Conservation (phyloP, 2,797 vertebrate species). For the Phataginus tetradactyla region DNA sequence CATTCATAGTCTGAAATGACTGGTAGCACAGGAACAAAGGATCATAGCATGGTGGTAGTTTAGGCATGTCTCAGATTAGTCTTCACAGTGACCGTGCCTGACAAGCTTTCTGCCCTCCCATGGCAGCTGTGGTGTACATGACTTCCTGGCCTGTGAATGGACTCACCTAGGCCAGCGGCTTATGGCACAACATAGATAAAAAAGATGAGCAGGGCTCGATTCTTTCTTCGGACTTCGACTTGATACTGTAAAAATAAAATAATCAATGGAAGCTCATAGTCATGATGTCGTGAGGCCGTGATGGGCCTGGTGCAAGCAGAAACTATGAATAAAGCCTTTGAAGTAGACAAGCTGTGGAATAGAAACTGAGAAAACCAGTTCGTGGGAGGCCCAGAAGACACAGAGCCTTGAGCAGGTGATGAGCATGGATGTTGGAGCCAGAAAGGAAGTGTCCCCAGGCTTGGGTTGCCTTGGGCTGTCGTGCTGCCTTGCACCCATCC, state of each 20-base stretch:
- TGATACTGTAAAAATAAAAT: not conserved
- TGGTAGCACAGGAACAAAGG: conserved; percentile 30
- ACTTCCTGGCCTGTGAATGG: not conserved
- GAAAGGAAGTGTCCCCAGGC: not conserved
- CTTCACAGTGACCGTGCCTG: not conserved
- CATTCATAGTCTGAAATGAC: conserved; percentile 66
- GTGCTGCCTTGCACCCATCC: too few species aligned
- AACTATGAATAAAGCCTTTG: not conserved
- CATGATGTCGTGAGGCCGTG: fast-evolving
- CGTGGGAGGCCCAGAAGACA: not conserved
- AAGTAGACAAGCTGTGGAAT: not conserved
- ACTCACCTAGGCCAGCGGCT: not conserved
- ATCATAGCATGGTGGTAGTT: not conserved
- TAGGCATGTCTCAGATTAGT: not conserved
- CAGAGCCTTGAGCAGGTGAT: not conserved
- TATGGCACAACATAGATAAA: not conserved
- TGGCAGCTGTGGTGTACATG: not conserved
- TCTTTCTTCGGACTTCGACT: not conserved
- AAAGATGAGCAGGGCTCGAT: not conserved
- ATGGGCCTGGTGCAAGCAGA: not conserved
- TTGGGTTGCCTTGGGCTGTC: not conserved
- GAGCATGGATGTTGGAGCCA: fast-evolving
- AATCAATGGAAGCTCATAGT: not conserved
- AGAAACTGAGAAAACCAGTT: not conserved
- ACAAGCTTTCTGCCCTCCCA: not conserved